Evolutionary conservation across 2,113 vertebrate species (phyloP).

Genomic region (Trochalopteron elliotii): DNA sequence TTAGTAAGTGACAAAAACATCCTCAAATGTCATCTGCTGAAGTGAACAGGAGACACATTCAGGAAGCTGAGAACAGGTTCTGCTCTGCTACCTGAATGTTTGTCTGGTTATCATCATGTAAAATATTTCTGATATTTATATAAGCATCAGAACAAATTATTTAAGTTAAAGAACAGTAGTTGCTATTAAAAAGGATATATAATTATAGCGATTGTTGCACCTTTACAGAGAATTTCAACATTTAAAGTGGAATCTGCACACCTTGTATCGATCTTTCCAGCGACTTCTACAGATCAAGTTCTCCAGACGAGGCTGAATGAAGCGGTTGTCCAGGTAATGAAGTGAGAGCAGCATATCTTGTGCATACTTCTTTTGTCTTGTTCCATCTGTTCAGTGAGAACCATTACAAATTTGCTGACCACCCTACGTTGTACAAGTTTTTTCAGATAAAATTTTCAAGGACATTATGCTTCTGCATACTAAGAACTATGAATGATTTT

Average conservation of each 20-base stretch:
- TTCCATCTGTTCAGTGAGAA: slow-evolving; percentile 71
- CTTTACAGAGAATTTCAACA: not conserved
- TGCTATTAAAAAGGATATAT: not conserved
- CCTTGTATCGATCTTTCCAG: slow-evolving; percentile 85
- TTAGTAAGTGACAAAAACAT: not conserved
- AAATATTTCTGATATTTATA: not conserved
- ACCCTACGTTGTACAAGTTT: not conserved
- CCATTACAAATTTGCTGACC: not conserved
- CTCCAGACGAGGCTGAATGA: slow-evolving; percentile 81
- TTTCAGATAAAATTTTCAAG: not conserved
- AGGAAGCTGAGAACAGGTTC: not conserved
- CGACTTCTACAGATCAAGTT: slow-evolving; percentile 78
- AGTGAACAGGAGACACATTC: not conserved
- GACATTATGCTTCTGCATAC: not conserved
- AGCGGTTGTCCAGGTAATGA: slow-evolving; percentile 77
- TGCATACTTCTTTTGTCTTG: slow-evolving; percentile 79
- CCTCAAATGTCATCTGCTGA: not conserved
- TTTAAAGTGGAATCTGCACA: not conserved
- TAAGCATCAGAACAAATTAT: not conserved
- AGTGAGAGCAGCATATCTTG: slow-evolving; percentile 80
- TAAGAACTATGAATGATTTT: not conserved
- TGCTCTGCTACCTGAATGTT: not conserved
- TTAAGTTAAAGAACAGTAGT: not conserved
- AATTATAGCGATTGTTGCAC: not conserved
- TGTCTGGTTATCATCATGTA: not conserved